A percentile compares a stretch with the other conserved stretches of the same genome.
These are phyloP conservation scores for Platycercus adscitus DNA, from an alignment of 2,113 vertebrate genomes.

Conservation along the genomic window DNA sequence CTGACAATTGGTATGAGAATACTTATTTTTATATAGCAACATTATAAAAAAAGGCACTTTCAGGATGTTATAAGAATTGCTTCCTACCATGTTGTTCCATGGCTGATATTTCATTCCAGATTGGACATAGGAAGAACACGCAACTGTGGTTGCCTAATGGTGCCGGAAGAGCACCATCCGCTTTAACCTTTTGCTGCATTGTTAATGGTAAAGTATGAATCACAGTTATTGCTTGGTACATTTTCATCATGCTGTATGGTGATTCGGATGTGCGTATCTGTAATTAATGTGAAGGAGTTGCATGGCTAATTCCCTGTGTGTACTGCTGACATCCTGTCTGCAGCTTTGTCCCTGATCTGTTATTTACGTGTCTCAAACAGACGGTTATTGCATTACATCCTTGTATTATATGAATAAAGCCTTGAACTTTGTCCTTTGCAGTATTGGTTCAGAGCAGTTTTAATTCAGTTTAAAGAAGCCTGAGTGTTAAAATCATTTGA, in stretches of 20 bases:
- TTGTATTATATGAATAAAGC: conserved; percentile 56
- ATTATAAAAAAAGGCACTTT: background rate
- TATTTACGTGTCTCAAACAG: conserved; percentile 44
- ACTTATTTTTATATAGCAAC: background rate
- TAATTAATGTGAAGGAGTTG: conserved; percentile 48
- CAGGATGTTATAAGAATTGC: background rate
- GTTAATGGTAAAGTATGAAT: conserved; percentile 19
- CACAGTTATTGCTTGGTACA: background rate
- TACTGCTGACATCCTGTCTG: conserved; percentile 55
- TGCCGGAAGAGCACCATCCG: background rate
- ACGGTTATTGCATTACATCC: conserved; percentile 64
- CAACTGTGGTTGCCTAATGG: background rate
- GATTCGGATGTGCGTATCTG: background rate
- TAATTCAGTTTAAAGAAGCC: conserved; percentile 10
- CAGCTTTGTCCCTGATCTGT: conserved; percentile 40
- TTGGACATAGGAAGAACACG: background rate
- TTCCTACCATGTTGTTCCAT: background rate
- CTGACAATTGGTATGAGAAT: background rate
- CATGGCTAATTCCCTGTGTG: conserved; percentile 38
- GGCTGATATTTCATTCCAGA: background rate
- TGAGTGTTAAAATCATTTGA: background rate
- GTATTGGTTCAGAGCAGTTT: conserved; percentile 8
- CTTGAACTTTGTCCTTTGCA: conserved; percentile 37
- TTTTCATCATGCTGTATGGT: background rate
- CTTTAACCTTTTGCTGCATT: background rate